Evolutionary conservation across 2,888 invertebrate genomes (phyloP), one percentile per base, ranked within the genome.

Genomic region (Bellardia bayeri): DNA sequence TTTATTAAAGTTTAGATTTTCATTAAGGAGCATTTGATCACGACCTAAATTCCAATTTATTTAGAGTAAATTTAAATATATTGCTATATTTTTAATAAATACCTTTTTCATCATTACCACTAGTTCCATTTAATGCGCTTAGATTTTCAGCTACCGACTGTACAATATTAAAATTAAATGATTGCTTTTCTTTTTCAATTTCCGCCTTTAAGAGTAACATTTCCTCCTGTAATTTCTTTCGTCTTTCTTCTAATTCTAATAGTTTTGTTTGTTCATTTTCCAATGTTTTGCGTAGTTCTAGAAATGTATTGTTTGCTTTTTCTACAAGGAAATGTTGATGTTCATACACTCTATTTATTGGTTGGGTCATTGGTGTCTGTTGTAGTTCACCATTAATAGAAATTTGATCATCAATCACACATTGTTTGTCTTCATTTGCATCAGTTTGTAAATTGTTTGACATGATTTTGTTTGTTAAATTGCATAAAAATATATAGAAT

Each of bases 231-330:
- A 91, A 58, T 51, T 88, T 86, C 56, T 89, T 88, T 0, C 91
- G 90, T 7, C 90, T 87, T n/a, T 88, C 88, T 49, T 91, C 91
- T 16, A 91, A 68, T 11, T 90, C 89, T 9, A 88, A 6, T 7
- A 91, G 80, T 84, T 90, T 90, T 0, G 84, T 61, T 49, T 90
- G 90, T 69, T 91, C 90, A 37, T 87, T 87, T 81, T 90, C 89
- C 64, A 91, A 82, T 0, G 90, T 90, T 66, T 75, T 86, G 40
- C 89, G 90, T 16, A 91, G 82, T 74, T 90, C 90, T 69, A 87
- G 88, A 71, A 91, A 90, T 8, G 89, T 90, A 56, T 86, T 89
- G 56, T 89, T 89, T 1, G 90, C 89, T 5, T 85, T 87, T 42
- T 89, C 88, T 0, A 80, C 83, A 11, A 89, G 61, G 3, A 83